phyloP scores from a whole-genome alignment of 2,797 vertebrate species.

The Melanotaenia maccullochi region DNA sequence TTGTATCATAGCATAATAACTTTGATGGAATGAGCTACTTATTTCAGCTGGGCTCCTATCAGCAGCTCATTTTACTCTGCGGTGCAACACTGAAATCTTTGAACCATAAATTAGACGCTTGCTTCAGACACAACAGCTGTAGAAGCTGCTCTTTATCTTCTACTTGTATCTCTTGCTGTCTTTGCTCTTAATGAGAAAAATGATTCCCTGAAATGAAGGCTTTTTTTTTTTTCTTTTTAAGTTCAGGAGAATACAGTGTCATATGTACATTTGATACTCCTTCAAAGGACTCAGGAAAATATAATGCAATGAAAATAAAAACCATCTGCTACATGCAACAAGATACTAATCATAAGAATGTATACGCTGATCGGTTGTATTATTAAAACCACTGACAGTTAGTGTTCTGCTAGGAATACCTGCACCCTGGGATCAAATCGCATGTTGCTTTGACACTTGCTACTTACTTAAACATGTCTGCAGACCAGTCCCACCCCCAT shows the following conservation, averaged over 20 bases:
- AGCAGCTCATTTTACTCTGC: constrained; percentile 64
- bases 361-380: neutral
- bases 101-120: constrained; percentile 71
- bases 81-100: constrained; percentile 59
- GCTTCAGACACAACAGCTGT: constrained; percentile 69
- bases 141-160: constrained; percentile 57
- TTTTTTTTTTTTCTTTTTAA: constrained; percentile 29
- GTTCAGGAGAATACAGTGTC: constrained; percentile 19
- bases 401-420: neutral
- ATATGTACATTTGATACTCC: constrained; percentile 27
- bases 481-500: neutral
- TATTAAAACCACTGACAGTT: neutral
- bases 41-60: constrained; percentile 55
- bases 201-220: constrained; percentile 41
- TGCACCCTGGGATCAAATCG: neutral
- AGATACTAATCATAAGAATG: neutral
- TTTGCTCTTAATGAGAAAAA: constrained; percentile 23
- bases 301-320: constrained; percentile 38
- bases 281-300: neutral
- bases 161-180: constrained; percentile 37
- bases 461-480: neutral
- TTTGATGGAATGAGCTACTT: constrained; percentile 61
- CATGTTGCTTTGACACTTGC: neutral
- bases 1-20: constrained; percentile 59
- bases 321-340: neutral